Evolutionary conservation across 2,113 vertebrate species (phyloP).

Genomic region (Ictalurus punctatus): DNA sequence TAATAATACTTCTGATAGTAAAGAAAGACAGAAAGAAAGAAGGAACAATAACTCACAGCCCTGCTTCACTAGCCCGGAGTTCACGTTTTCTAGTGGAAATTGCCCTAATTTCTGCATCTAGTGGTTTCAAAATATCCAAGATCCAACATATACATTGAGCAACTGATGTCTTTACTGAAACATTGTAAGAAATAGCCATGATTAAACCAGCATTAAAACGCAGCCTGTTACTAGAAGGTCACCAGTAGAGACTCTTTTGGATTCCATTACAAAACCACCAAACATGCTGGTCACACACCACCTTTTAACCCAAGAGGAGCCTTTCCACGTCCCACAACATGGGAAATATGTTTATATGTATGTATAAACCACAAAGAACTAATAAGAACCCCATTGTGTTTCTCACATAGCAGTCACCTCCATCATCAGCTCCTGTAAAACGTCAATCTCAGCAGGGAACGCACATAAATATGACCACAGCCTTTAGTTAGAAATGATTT

Average conservation of each 20-base stretch:
- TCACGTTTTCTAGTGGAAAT: neutral
- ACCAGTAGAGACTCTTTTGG: neutral
- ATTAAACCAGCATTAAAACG: neutral
- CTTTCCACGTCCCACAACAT: neutral
- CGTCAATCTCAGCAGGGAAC: neutral
- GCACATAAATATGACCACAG: neutral
- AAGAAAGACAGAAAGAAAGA: neutral
- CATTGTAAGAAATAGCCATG: neutral
- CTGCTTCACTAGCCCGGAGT: neutral
- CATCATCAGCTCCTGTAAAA: neutral
- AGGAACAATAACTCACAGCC: neutral
- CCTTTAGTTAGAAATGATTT: constrained; percentile 1
- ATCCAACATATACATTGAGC: neutral
- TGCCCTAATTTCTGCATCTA: neutral
- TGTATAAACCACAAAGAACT: neutral
- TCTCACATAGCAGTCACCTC: neutral
- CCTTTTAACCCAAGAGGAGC: neutral
- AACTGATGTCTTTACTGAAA: neutral
- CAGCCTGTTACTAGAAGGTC: neutral
- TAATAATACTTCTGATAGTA: neutral
- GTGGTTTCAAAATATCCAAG: no score
- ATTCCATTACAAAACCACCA: neutral
- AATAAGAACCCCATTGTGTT: neutral
- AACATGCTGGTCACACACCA: neutral
- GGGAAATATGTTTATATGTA: neutral